Percentiles rank a stretch among this genome's conserved stretches.
Evolutionary conservation across 2,888 invertebrate genomes (phyloP).

Genomic region (Adela reaumurella): DNA sequence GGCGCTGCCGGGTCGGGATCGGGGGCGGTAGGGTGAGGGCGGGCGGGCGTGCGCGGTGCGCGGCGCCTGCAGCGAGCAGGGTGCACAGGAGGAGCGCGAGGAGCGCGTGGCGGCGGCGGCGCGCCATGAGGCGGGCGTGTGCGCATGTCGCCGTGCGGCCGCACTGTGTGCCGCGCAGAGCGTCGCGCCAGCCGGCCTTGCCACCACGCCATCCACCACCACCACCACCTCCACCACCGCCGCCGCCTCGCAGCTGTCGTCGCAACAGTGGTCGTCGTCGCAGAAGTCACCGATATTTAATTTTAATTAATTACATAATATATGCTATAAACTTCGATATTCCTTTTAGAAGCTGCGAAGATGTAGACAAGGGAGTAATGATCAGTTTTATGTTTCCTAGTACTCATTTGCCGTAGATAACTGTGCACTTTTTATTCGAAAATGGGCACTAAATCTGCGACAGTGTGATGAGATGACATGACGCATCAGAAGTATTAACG

Average conservation of each 20-base stretch:
- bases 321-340: too few species aligned
- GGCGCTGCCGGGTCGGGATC: slow-evolving; percentile 16
- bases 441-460: too few species aligned
- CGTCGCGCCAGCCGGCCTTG: slow-evolving; percentile 17
- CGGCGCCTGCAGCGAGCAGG: slow-evolving; percentile 23
- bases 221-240: slow-evolving; percentile 42
- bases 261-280: too few species aligned
- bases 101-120: slow-evolving; percentile 49
- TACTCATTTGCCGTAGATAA: too few species aligned
- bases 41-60: slow-evolving; percentile 15
- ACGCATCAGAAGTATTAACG: too few species aligned
- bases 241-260: slow-evolving; percentile 6
- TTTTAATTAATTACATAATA: too few species aligned
- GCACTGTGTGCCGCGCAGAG: slow-evolving; percentile 33
- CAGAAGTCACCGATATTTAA: too few species aligned
- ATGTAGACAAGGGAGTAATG: too few species aligned
- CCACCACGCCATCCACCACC: slow-evolving; percentile 29
- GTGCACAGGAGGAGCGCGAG: slow-evolving; percentile 31
- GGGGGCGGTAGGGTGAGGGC: background rate
- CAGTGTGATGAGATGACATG: too few species aligned
- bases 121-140: slow-evolving; percentile 50
- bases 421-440: too few species aligned
- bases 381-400: too few species aligned
- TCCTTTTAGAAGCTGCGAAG: too few species aligned
- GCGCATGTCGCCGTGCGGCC: slow-evolving; percentile 53